phyloP scores from a whole-genome alignment of 2,797 vertebrate species.

The Eospalax fontanierii region DNA sequence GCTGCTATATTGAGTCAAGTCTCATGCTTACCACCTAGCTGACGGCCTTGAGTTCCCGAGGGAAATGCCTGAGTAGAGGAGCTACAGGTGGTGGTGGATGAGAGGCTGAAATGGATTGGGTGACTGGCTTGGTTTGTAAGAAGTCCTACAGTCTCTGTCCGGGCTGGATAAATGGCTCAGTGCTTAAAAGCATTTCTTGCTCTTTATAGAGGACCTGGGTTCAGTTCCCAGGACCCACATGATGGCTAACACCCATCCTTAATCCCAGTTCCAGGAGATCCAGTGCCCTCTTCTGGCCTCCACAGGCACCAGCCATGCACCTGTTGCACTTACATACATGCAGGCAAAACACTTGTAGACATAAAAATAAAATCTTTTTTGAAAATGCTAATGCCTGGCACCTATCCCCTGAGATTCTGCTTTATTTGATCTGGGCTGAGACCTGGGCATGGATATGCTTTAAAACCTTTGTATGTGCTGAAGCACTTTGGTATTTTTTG shows the following conservation, averaged over 20 bases:
- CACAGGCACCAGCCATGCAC: too few species aligned
- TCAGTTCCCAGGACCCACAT: too few species aligned
- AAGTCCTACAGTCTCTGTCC: background rate
- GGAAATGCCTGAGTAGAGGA: background rate
- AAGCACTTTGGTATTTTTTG: background rate
- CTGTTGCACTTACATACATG: too few species aligned
- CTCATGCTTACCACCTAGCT: background rate
- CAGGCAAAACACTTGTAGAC: too few species aligned
- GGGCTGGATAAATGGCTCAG: too few species aligned
- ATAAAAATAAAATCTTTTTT: background rate
- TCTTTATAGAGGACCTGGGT: too few species aligned
- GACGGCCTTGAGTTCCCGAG: background rate
- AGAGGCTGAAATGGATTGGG: constrained; percentile 1
- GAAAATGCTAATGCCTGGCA: background rate
- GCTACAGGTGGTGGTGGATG: background rate
- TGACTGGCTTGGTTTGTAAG: background rate
- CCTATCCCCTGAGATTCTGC: background rate
- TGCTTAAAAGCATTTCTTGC: too few species aligned
- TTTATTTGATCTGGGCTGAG: constrained; percentile 34
- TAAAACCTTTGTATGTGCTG: constrained; percentile 18
- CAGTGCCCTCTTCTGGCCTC: too few species aligned
- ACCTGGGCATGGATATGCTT: background rate
- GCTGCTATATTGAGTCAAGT: constrained; percentile 10
- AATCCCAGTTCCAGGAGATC: too few species aligned
- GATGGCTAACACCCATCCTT: too few species aligned